Base-by-base conservation (phyloP, 2,888 invertebrate species). In the Drosophila peninsularis region DNA sequence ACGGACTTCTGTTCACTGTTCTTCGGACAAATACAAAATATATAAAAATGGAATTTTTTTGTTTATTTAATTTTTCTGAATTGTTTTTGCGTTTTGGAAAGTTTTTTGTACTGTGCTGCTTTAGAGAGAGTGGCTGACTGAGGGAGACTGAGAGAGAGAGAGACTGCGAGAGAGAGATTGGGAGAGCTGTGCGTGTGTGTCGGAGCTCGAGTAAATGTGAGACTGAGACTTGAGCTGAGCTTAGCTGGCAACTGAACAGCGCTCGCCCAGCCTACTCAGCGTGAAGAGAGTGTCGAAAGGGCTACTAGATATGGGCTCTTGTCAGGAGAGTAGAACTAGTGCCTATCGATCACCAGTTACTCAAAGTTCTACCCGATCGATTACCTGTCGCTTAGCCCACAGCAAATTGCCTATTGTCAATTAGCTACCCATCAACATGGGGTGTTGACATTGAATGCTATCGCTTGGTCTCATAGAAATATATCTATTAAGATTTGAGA, bases 151-250 rank as follows among this genome's bases (percentile, higher is more conserved):
- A 21, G 32, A 54, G 41, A 42, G 41, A 41, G 54, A 42, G 21
- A 42, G 42, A n/a, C 14, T n/a, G 5, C 24, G 21, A 42, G 34
- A 42, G 42, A 42, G 42, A 21, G 27, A 39, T 17, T n/a, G 19
- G 4, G 32, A 34, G 32, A 49, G 32, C 21, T 13, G n/a, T 13
- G n/a, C 42, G 55, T 55, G 42, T 42, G 42, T 42, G 21, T 21
- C n/a, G 14, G 0, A 13, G 32, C 24, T 41, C 5, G 21, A 44
- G 7, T 32, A 13, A n/a, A 34, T 34, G 1, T 34, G 1, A 7
- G 21, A 3, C 24, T 13, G 19, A 24, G 21, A 17, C 17, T 9
- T 10, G 30, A 30, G 5, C 32, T 32, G 21, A 21, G 9, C 24
- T 24, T 6, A 34, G 7, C 32, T n/a, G 6, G 3, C n/a, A n/a